These are phyloP conservation scores for Trachelipus rathkii DNA, from an alignment of 1,140 invertebrate genomes.

Conservation along the genomic window DNA sequence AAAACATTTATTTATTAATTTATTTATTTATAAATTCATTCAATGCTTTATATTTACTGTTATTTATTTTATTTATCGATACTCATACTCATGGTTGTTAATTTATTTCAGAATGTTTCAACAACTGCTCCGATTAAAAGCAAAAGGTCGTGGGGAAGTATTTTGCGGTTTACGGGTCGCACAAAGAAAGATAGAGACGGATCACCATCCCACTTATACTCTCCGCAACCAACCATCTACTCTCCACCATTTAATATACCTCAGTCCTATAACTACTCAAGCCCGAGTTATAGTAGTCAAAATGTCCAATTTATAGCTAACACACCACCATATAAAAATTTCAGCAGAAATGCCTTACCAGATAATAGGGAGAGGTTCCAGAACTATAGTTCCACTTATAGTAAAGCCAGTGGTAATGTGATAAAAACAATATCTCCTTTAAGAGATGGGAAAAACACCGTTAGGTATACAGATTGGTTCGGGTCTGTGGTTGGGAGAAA, in stretches of 20 bases:
- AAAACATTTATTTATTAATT: too few species aligned
- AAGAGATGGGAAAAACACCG: slow-evolving; percentile 28
- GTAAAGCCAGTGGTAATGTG: not conserved
- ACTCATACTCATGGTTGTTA: too few species aligned
- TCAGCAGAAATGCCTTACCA: not conserved
- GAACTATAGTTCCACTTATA: slow-evolving; percentile 2
- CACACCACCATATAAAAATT: not conserved
- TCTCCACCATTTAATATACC: slow-evolving; percentile 7
- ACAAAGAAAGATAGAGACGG: slow-evolving; percentile 22
- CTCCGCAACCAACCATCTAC: slow-evolving; percentile 13
- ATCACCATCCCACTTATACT: not conserved
- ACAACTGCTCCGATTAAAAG: slow-evolving; percentile 9
- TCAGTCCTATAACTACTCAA: slow-evolving; percentile 21
- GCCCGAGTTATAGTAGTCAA: slow-evolving; percentile 15
- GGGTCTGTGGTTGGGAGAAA: slow-evolving; percentile 38
- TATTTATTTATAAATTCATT: too few species aligned
- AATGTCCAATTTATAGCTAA: slow-evolving; percentile 9
- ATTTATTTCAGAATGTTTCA: not conserved
- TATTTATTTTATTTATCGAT: too few species aligned
- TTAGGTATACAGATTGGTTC: slow-evolving; percentile 44
- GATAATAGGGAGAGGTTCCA: not conserved
- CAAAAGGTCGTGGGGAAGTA: slow-evolving; percentile 23
- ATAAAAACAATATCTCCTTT: not conserved
- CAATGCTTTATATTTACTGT: too few species aligned
- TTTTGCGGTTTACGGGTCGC: slow-evolving; percentile 12